Evolutionary conservation across 2,113 vertebrate species (phyloP).

Genomic region (Gracilinanus agilis): DNA sequence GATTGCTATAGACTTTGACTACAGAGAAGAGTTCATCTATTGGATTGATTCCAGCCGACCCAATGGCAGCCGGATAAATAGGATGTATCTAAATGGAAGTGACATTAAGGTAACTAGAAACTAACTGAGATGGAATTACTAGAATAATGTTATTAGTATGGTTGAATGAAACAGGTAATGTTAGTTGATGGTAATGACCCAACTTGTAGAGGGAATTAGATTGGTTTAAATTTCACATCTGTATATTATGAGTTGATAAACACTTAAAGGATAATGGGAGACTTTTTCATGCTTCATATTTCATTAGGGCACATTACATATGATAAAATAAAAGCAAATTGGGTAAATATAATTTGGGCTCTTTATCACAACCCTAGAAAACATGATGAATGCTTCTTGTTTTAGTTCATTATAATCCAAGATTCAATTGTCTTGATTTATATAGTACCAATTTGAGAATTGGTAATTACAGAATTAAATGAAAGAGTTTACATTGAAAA

Average conservation of each 20-base stretch:
- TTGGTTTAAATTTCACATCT: constrained; percentile 38
- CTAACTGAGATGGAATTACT: constrained; percentile 48
- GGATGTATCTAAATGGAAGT: constrained; percentile 97
- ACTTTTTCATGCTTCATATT: constrained; percentile 1
- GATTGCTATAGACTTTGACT: constrained; percentile 98
- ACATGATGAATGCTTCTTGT: neutral
- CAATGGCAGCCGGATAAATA: constrained; percentile 96
- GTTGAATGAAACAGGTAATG: constrained; percentile 14
- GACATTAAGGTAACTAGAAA: constrained; percentile 92
- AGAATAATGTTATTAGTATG: constrained; percentile 24
- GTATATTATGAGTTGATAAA: constrained; percentile 7
- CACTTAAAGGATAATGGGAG: constrained; percentile 31
- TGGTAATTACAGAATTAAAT: constrained; percentile 32
- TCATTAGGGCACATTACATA: constrained; percentile 9
- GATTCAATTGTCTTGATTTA: constrained; percentile 11
- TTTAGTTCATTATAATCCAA: constrained; percentile 30
- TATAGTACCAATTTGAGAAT: constrained; percentile 18
- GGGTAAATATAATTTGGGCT: constrained; percentile 8
- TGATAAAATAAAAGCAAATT: constrained; percentile 40
- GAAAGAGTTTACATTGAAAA: neutral
- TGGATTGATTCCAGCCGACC: constrained; percentile 99
- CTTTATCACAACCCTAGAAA: constrained; percentile 26
- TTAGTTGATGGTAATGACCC: constrained; percentile 30
- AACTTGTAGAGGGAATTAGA: neutral
- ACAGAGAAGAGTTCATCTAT: constrained; percentile 98